Evolutionary conservation across 2,113 vertebrate species (phyloP), one percentile per base, ranked within the genome.

Genomic region (Trochalopteron elliotii): DNA sequence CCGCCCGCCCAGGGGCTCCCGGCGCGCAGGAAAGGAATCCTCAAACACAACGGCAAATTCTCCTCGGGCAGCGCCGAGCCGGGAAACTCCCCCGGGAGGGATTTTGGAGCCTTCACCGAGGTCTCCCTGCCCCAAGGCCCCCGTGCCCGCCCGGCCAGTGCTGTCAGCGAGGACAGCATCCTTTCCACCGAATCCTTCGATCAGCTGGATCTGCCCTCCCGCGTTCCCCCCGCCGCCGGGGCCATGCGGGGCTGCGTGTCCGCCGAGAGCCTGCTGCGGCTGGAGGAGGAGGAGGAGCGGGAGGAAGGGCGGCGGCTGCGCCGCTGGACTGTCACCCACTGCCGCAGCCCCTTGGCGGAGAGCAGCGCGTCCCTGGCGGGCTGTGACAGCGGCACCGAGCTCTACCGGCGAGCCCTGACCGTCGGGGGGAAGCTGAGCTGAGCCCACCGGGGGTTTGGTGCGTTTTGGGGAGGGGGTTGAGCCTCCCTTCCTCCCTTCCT

Each of bases 161-260:
- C 99, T 1, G 97, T 98, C 82, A 99, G 99, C 3, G 98, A 99
- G 97, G 99, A 99, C 96, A 99, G 99, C 97, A 99, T 99, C 92
- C 98, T 99, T 57, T 99, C 99, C 83, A 99, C 99, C 0, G 99
- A 99, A 95, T 99, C 99, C 78, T 99, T 99, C 5, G 99, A 99
- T 59, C 98, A 98, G 83, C 97, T 99, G 24, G 99, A 99, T 90
- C 98, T 99, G 56, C 99, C 99, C 0, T 95, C 98, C 42, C 95
- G 98, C 9, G 82, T 96, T 9, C 75, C 97, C 2, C 33, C 68
- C 5, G 39, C 92, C 47, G 5, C 57, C 3, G 71, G 45, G 65
- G 67, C 59, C 31, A 97, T 99, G 98, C 97, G 99, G 87, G 98
- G 97, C 78, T 98, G 98, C 4, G 95, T 99, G 52, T 99, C 99